Evolutionary conservation across 2,797 vertebrate species (phyloP), one percentile per base, ranked within the genome.

Genomic region (Catostomus latipinnis): DNA sequence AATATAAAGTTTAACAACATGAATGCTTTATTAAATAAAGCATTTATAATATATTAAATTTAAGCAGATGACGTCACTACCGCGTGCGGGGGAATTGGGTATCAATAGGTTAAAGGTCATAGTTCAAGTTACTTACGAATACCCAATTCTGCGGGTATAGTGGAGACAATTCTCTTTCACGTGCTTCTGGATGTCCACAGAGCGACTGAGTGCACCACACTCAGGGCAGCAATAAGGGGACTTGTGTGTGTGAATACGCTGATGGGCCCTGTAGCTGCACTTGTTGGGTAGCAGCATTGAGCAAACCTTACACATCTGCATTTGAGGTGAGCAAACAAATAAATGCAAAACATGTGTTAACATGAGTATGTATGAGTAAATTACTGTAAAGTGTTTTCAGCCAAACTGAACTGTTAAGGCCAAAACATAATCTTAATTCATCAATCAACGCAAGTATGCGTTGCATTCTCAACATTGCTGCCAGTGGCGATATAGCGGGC

Each of bases 101-200:
- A 22, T 22, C 22, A 22, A 22, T 22, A 71, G 67, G 49, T 71
- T 18, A 5, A 65, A 34, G 12, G 11, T 34, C 54, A 50, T 16
- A 48, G 43, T 65, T 79, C 12, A 9, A 43, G 22, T 18, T 56
- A 94, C 97, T 87, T 90, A 99, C 98, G 96, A 97, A 94, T 96
- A 96, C 86, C 96, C 97, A 16, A 96, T 95, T 91, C 96, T 98
- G 87, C 97, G 96, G 80, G 97, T 93, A 63, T 97, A 99, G 87
- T 99, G 98, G 84, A 99, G 94, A 88, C 98, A 99, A 88, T 98
- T 98, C 88, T 98, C 96, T 87, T 94, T 97, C 82, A 99, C 95
- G 0, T 99, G 98, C 48, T 95, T 98, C 89, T 99, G 97, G 90
- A 99, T 96, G 87, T 99, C 97, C 60, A 94, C 94, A 0, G 96